Conservation (phyloP, 1,140 invertebrate genomes). For the Microplitis mediator region DNA sequence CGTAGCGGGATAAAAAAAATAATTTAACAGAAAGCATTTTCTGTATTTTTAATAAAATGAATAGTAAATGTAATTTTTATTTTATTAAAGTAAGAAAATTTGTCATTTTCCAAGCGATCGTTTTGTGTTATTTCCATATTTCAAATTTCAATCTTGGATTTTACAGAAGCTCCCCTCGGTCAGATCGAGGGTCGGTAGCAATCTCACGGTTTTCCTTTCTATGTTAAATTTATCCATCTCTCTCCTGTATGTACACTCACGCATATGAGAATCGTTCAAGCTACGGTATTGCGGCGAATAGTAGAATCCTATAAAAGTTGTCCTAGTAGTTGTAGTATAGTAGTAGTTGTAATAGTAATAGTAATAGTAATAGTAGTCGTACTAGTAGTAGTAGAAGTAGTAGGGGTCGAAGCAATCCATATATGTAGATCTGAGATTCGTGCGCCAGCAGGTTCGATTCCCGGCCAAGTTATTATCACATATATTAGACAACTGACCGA, state of each 20-base stretch:
- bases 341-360: too few relatives aligned
- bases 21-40: neutral
- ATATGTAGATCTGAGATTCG: slow-evolving; percentile 53
- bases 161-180: slow-evolving; percentile 33
- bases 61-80: neutral
- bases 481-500: slow-evolving; percentile 55
- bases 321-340: too few relatives aligned
- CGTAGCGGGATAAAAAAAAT: neutral
- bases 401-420: slow-evolving; percentile 41
- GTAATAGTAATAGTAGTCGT: too few relatives aligned
- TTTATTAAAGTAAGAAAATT: neutral
- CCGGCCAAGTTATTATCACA: slow-evolving; percentile 54
- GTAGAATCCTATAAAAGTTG: too few relatives aligned
- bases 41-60: neutral
- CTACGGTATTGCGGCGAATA: too few relatives aligned
- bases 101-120: slow-evolving; percentile 36
- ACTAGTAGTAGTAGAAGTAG: neutral
- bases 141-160: slow-evolving; percentile 51
- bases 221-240: slow-evolving; percentile 10
- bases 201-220: slow-evolving; percentile 21
- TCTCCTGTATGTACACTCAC: neutral
- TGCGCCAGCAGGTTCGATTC: slow-evolving; percentile 43
- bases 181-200: slow-evolving; percentile 20
- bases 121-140: slow-evolving; percentile 49
- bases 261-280: neutral